A percentile compares a stretch with the other conserved stretches of the same genome.
These are phyloP conservation scores for Cremastobaeus sp. DNA, from an alignment of 2,888 invertebrate species.

Conservation along the genomic window DNA sequence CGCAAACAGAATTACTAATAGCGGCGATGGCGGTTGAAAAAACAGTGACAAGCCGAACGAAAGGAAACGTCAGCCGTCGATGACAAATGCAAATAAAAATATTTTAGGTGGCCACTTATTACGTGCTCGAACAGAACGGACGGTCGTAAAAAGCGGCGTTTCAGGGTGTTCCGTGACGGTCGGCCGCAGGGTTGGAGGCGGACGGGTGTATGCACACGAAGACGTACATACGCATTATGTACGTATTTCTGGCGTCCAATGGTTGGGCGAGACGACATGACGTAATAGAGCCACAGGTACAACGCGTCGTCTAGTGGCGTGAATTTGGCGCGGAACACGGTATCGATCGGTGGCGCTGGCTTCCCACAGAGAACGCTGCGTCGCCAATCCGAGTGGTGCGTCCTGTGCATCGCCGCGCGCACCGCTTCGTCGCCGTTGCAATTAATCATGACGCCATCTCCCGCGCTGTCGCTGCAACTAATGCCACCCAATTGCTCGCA, in stretches of 20 bases:
- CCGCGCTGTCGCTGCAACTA: constrained; percentile 60
- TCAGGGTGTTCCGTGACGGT: not conserved
- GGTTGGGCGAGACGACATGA: constrained; percentile 51
- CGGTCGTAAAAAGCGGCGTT: not conserved
- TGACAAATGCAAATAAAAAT: too few relatives aligned
- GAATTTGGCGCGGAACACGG: constrained; percentile 56
- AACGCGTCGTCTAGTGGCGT: constrained; percentile 47
- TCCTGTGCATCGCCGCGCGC: constrained; percentile 53
- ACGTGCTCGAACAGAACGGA: too few relatives aligned
- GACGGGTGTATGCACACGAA: constrained; percentile 6
- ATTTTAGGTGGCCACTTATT: constrained; percentile 20
- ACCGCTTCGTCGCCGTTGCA: constrained; percentile 53
- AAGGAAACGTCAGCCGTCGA: too few relatives aligned
- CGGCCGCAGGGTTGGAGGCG: constrained; percentile 11
- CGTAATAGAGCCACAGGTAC: constrained; percentile 60
- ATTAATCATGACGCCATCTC: constrained; percentile 60
- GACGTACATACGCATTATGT: constrained; percentile 28
- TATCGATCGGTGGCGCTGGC: constrained; percentile 59
- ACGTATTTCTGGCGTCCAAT: constrained; percentile 25
- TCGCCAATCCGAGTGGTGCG: constrained; percentile 59
- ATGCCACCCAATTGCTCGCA: constrained; percentile 62
- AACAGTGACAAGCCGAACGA: too few relatives aligned
- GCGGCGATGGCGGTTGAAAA: too few relatives aligned
- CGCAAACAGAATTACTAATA: too few relatives aligned
- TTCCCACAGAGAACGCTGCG: constrained; percentile 58